Conservation (phyloP, 1,140 invertebrate species). For the Diabrotica undecimpunctata region DNA sequence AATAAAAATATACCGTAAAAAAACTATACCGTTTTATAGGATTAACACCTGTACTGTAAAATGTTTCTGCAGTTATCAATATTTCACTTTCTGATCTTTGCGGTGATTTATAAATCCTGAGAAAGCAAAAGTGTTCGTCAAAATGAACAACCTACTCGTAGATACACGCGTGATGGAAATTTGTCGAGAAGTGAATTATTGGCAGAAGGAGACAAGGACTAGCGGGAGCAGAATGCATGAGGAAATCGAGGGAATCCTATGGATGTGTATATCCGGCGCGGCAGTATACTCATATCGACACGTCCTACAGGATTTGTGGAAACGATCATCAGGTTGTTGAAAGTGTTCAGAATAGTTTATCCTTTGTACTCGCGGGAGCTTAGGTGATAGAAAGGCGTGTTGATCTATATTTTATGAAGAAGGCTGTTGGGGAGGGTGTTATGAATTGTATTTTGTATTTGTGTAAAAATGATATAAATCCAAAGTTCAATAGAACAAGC, state of each 20-base stretch:
- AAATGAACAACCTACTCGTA: not conserved
- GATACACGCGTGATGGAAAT: not conserved
- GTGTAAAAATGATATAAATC: too few species aligned
- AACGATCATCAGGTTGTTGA: slow-evolving; percentile 1
- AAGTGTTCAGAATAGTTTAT: not conserved
- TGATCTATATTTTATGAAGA: too few species aligned
- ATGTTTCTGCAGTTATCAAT: too few species aligned
- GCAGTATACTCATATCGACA: slow-evolving; percentile 2
- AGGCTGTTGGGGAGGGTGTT: too few species aligned
- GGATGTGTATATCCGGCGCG: slow-evolving; percentile 1
- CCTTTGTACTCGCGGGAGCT: not conserved
- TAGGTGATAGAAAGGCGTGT: not conserved
- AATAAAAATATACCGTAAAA: too few species aligned
- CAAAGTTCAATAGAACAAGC: too few species aligned
- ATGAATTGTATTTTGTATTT: too few species aligned
- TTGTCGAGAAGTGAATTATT: not conserved
- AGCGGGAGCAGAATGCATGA: not conserved
- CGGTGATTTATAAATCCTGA: too few species aligned
- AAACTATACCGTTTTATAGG: too few species aligned
- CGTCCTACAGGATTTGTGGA: slow-evolving; percentile 1
- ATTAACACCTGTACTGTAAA: too few species aligned
- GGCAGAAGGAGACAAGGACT: not conserved
- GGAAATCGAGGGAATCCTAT: not conserved
- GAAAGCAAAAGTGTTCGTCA: too few species aligned
- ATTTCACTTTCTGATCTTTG: too few species aligned